Evolutionary conservation across 64 coral and sea anemone species (phyloP), one percentile per base, ranked within the genome.

Genomic region (Pachyseris speciosa): DNA sequence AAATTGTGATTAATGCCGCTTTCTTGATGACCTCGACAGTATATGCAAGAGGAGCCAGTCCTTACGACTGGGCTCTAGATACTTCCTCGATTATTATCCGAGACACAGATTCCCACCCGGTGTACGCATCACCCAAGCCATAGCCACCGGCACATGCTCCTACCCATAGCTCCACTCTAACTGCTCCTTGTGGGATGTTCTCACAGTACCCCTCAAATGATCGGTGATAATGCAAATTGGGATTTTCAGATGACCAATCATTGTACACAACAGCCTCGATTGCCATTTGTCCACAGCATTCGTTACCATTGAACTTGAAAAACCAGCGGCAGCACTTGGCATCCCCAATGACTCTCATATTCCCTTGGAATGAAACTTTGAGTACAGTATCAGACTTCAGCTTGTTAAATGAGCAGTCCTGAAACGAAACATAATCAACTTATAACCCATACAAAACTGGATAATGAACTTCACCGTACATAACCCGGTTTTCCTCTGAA

Each of bases 41-140:
- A n/a, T n/a, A n/a, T n/a, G n/a, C n/a, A n/a, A n/a, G n/a, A n/a
- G n/a, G n/a, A n/a, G n/a, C n/a, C n/a, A n/a, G n/a, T n/a, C n/a
- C 2, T 68, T 20, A 85, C 11, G 63, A 25, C 42, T 67, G 83
- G n/a, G 83, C 57, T 2, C 37, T n/a, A 2, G 27, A 44, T 30
- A 68, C 61, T 32, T 85, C 83, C 33, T 85, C 83, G 40, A 85
- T 47, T 28, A 85, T 64, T 22, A 85, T 53, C 30, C 83, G 58
- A 36, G 39, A 67, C 36, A 67, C 26, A 22, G 59, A 49, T 12
- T 67, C 66, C 83, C 83, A 85, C 9, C 83, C 52, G 7, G 83
- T 68, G 83, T 44, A 33, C 9, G 83, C 83, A 64, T 68, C 24
- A 45, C 83, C 83, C 64, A 85, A 2, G 17, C 57, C 7, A 36